Base-by-base conservation (phyloP, 2,113 vertebrate species). In the Sinocyclocheilus maitianheensis region DNA sequence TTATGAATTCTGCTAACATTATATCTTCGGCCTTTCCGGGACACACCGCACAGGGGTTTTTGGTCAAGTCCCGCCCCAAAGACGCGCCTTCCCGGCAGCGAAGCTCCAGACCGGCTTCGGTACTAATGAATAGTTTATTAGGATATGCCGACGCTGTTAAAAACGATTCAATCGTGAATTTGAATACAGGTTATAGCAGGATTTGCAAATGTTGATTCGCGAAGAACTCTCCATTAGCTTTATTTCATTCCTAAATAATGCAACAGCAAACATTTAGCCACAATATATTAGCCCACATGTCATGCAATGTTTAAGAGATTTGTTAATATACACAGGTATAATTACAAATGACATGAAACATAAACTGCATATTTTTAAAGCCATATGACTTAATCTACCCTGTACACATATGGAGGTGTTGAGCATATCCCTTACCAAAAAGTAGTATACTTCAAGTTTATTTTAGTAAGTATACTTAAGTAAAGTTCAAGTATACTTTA, bases 31-130 rank as follows among this genome's bases (percentile, higher is more conserved):
- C 13, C 24, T 55, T 30, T 53, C 75, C n/a, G 46, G 24, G 75
- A 18, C 46, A 8, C 65, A 18, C 0, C 18, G 3, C 37, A 11
- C 75, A 1, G 75, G 26, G 26, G 26, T 11, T 53, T 53, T 20
- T 10, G 7, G 14, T 22, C 3, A 75, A 30, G 6, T 4, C 75
- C 75, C 48, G 24, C 75, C 75, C 75, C 24, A 5, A 16, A 30
- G 75, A 30, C 75, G 75, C 75, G 24, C 24, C 76, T 77, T 77
- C 75, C 75, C 75, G 75, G 8, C 4, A 77, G 46, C 14, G 72
- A 13, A n/a, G n/a, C 1, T 18, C 11, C 40, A n/a, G 40, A 24
- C n/a, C n/a, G 0, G 7, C 48, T 55, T 53, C 48, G 7, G 0
- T 30, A 34, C 30, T 34, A 0, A 34, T 77, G 1, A 30, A 77